These are phyloP conservation scores for Drosophila eugracilis DNA, from an alignment of 1,140 invertebrate genomes.

Conservation along the genomic window DNA sequence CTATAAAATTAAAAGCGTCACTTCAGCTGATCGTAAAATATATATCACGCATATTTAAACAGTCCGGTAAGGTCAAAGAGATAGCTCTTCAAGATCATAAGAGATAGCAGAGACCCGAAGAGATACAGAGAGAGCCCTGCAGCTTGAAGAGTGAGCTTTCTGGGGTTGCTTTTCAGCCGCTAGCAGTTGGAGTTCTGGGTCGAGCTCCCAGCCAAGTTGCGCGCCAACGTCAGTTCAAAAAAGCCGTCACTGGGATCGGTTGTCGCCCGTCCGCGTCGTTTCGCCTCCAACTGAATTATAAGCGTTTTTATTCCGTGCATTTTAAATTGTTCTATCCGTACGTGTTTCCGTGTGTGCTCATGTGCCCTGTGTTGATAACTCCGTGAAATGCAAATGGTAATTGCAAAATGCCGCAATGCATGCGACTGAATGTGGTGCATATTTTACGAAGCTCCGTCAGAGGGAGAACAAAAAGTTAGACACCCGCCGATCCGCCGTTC, in stretches of 20 bases:
- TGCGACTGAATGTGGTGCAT: constrained; percentile 61
- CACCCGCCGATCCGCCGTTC: constrained; percentile 20
- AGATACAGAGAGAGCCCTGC: neutral
- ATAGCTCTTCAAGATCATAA: constrained; percentile 15
- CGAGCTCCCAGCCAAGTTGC: constrained; percentile 43
- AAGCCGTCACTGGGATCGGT: constrained; percentile 39
- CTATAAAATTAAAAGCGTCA: constrained; percentile 57
- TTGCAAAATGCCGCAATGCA: constrained; percentile 52
- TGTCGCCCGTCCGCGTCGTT: constrained; percentile 12
- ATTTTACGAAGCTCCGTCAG: constrained; percentile 23
- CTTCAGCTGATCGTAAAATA: constrained; percentile 41
- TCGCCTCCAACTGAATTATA: neutral
- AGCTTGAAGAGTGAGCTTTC: constrained; percentile 26
- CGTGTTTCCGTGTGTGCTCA: constrained; percentile 40
- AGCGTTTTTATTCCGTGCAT: constrained; percentile 57
- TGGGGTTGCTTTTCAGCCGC: constrained; percentile 1
- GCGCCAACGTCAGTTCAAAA: too few relatives aligned
- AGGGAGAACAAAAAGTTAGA: constrained; percentile 32
- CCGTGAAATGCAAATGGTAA: constrained; percentile 75
- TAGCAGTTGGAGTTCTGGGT: constrained; percentile 31
- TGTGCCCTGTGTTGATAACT: constrained; percentile 31
- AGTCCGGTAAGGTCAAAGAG: constrained; percentile 17
- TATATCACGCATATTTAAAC: constrained; percentile 54
- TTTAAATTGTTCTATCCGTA: constrained; percentile 54
- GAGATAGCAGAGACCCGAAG: neutral